Base-by-base conservation (phyloP, 2,797 vertebrate genomes). In the Melanotaenia parkinsoni region DNA sequence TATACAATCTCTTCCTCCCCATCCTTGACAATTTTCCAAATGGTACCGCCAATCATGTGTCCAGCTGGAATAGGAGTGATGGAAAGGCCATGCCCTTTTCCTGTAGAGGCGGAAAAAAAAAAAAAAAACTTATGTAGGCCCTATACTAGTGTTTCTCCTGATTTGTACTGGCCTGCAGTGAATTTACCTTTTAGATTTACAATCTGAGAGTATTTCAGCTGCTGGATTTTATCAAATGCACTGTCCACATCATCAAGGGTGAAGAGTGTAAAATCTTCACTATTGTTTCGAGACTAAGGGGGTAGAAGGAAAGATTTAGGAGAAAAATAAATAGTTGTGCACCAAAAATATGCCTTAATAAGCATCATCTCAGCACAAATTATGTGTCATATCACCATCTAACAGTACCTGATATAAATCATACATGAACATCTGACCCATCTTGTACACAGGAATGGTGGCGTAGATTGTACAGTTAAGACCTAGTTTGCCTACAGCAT, bases 351-450 rank as follows among this genome's bases (percentile, higher is more conserved):
- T 40, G 2, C 58, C 13, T 30, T 24, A 4, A 63, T 13, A 30
- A 59, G 20, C 22, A 77, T 70, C 32, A 9, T 22, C n/a, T 7
- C 40, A 30, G 9, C 22, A 60, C 64, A 54, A 0, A 26, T 12
- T 11, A 11, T 8, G 61, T 54, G 13, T 3, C 4, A 57, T 1
- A 51, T 0, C 2, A 5, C 3, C 18, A 51, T 82, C 77, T 78
- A 89, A 13, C 28, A 53, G 47, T 74, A 99, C 98, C 97, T 99
- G 98, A 81, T 97, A 99, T 0, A 99, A 95, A 87, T 99, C 98
- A 72, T 99, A 99, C 98, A 99, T 99, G 87, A 99, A 99, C 98
- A 99, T 99, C 92, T 99, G 98, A 12, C 98, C 98, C 98, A 99
- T 99, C 90, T 99, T 99, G 89, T 99, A 99, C 4, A 99, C 98